phyloP scores from a whole-genome alignment of 1,140 invertebrate genomes.

The Eriocheir sinensis region DNA sequence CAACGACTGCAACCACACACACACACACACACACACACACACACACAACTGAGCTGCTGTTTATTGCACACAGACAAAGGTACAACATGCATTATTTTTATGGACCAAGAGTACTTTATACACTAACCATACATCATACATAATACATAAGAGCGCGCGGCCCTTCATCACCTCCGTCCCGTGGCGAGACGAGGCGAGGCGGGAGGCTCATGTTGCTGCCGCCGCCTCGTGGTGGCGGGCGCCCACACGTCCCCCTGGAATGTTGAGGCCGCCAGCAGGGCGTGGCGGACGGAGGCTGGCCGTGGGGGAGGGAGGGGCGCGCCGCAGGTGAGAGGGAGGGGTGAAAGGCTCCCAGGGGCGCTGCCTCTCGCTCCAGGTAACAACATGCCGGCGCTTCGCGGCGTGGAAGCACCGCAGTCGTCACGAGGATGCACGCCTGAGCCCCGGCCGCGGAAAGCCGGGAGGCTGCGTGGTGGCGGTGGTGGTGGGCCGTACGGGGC shows the following conservation, averaged over 20 bases:
- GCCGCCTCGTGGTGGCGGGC: neutral
- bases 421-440: neutral
- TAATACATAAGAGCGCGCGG: conserved; percentile 17
- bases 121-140: conserved; percentile 66
- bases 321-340: neutral
- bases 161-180: neutral
- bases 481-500: neutral
- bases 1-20: neutral
- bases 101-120: conserved; percentile 45
- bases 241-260: neutral
- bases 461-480: neutral
- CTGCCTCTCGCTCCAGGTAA: conserved; percentile 30
- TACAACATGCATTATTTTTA: conserved; percentile 62
- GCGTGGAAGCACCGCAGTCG: conserved; percentile 26
- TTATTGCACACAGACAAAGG: conserved; percentile 63
- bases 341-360: neutral
- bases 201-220: neutral
- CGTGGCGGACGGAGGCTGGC: neutral
- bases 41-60: conserved; percentile 30
- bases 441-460: neutral
- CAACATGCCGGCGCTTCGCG: conserved; percentile 40
- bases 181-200: neutral
- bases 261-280: neutral
- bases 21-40: conserved; percentile 25
- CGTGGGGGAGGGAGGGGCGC: neutral